Conservation (phyloP, 2,797 vertebrate species). For the Meda fulgida region DNA sequence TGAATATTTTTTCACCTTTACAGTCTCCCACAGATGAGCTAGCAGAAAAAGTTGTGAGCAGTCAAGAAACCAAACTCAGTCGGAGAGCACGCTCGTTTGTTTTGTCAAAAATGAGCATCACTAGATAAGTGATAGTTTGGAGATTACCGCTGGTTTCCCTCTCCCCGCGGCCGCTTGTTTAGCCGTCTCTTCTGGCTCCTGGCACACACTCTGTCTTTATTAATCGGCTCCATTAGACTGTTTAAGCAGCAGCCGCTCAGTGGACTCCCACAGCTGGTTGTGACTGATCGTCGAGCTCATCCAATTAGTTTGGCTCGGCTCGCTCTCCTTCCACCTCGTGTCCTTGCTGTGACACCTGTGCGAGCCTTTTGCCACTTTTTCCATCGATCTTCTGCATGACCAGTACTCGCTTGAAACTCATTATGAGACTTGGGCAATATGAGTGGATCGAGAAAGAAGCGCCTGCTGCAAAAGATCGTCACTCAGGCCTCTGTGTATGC, state of each 20-base stretch:
- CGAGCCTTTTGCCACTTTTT: constrained; percentile 39
- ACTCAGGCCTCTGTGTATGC: background rate
- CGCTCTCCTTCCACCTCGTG: constrained; percentile 47
- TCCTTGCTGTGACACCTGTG: constrained; percentile 62
- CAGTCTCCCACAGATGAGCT: background rate
- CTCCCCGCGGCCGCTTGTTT: constrained; percentile 45
- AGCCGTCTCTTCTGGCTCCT: constrained; percentile 48
- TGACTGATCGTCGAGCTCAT: constrained; percentile 64
- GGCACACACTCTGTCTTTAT: constrained; percentile 68
- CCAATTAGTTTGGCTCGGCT: constrained; percentile 58
- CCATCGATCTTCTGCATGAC: constrained; percentile 43
- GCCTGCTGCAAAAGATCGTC: background rate
- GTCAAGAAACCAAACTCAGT: background rate
- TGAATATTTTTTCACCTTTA: background rate
- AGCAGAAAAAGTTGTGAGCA: constrained; percentile 2
- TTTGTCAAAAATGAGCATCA: constrained; percentile 40
- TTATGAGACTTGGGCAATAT: constrained; percentile 35
- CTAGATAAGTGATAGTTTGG: constrained; percentile 27
- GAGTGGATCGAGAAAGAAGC: background rate
- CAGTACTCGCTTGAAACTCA: constrained; percentile 47
- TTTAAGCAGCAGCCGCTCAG: constrained; percentile 65
- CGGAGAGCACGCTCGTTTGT: constrained; percentile 11
- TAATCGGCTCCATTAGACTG: constrained; percentile 74
- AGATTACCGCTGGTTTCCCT: constrained; percentile 28
- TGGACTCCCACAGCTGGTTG: constrained; percentile 63